phyloP scores from a whole-genome alignment of 2,113 vertebrate species.

The Peromyscus leucopus region DNA sequence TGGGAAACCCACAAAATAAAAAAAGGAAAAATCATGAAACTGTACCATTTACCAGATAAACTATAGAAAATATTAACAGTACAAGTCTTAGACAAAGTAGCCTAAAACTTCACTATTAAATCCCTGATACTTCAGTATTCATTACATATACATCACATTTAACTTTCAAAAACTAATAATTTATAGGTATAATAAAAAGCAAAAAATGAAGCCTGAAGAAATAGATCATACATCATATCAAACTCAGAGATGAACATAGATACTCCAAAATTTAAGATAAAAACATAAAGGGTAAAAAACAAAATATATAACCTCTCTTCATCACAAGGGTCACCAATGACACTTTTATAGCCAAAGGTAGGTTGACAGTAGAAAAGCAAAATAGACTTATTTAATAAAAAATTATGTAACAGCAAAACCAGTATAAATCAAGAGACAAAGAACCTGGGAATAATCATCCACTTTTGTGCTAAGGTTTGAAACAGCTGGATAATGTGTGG shows the following conservation, averaged over 20 bases:
- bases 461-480: not conserved
- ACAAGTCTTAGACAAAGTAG: not conserved
- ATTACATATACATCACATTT: not conserved
- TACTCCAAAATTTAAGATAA: not conserved
- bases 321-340: not conserved
- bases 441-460: not conserved
- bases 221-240: not conserved
- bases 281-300: not conserved
- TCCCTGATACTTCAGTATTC: not conserved
- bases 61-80: not conserved
- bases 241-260: not conserved
- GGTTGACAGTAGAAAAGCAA: not conserved
- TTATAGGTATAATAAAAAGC: not conserved
- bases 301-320: not conserved
- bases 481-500: not conserved
- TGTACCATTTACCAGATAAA: not conserved
- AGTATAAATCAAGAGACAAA: not conserved
- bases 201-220: not conserved
- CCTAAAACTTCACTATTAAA: not conserved
- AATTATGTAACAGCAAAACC: not conserved
- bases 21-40: not conserved
- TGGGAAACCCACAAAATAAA: not conserved
- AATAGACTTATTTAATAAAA: not conserved
- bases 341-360: not conserved
- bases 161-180: not conserved